These are phyloP conservation scores for Ceratina australensis DNA, from an alignment of 1,140 invertebrate species.

Conservation along the genomic window DNA sequence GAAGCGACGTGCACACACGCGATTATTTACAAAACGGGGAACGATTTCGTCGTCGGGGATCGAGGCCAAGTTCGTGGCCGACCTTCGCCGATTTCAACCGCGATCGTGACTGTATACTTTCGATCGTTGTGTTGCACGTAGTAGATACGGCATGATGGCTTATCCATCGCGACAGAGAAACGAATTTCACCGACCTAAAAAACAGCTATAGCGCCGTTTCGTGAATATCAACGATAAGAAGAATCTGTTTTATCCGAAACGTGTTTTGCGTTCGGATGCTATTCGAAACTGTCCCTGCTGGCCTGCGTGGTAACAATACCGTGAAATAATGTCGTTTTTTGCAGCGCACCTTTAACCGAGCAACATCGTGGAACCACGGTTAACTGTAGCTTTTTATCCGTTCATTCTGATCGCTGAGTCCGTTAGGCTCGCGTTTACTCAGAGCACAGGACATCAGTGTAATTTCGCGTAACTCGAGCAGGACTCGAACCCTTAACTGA, in stretches of 20 bases:
- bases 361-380: neutral
- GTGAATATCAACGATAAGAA: slow-evolving; percentile 28
- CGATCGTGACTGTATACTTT: slow-evolving; percentile 61
- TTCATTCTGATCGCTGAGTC: slow-evolving; percentile 2
- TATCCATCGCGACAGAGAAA: slow-evolving; percentile 56
- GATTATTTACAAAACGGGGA: neutral
- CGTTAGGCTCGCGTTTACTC: slow-evolving; percentile 13
- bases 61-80: slow-evolving; percentile 52
- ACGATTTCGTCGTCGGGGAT: slow-evolving; percentile 31
- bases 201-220: slow-evolving; percentile 26
- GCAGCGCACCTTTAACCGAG: neutral
- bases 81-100: slow-evolving; percentile 31
- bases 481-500: slow-evolving; percentile 16
- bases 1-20: neutral
- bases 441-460: neutral
- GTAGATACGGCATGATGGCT: slow-evolving; percentile 16
- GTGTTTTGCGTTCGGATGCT: neutral
- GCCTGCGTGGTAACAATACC: slow-evolving; percentile 27
- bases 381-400: slow-evolving; percentile 20
- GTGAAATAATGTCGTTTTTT: slow-evolving; percentile 41
- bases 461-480: slow-evolving; percentile 39
- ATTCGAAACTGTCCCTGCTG: neutral
- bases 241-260: neutral
- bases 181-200: slow-evolving; percentile 76
- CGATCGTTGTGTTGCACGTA: slow-evolving; percentile 46